Evolutionary conservation across 2,888 invertebrate species (phyloP).

Genomic region (Agrochola macilenta): DNA sequence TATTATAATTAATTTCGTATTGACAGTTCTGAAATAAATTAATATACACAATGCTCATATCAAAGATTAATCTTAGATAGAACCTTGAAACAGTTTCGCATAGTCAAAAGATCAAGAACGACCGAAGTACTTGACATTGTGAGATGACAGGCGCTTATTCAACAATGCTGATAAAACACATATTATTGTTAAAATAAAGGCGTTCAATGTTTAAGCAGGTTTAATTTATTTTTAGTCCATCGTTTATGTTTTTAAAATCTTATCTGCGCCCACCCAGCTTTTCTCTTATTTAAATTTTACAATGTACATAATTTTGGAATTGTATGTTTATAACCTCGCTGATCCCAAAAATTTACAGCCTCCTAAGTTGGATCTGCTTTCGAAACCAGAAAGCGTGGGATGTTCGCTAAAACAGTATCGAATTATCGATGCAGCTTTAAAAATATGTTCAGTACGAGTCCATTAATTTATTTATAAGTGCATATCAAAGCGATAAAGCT

Average conservation of each 20-base stretch:
- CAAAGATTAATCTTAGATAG: slow-evolving; percentile 44
- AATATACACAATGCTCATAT: slow-evolving; percentile 10
- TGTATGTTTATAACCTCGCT: slow-evolving; percentile 33
- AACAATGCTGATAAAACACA: slow-evolving; percentile 45
- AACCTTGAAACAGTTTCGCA: slow-evolving; percentile 73
- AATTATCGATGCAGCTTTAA: slow-evolving; percentile 22
- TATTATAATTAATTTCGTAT: slow-evolving; percentile 30
- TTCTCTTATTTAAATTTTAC: slow-evolving; percentile 45
- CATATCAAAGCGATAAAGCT: slow-evolving; percentile 42
- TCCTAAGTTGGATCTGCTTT: slow-evolving; percentile 44
- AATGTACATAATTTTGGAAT: slow-evolving; percentile 32
- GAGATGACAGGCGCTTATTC: slow-evolving; percentile 23
- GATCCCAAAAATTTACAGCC: slow-evolving; percentile 38
- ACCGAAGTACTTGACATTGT: slow-evolving; percentile 59
- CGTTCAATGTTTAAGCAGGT: neutral
- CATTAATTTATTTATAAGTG: slow-evolving; percentile 33
- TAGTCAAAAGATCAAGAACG: slow-evolving; percentile 74
- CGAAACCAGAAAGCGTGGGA: slow-evolving; percentile 58
- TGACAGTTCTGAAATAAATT: slow-evolving; percentile 39
- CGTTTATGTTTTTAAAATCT: slow-evolving; percentile 6
- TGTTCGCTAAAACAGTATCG: slow-evolving; percentile 46
- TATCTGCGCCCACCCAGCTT: slow-evolving; percentile 19
- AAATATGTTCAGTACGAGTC: slow-evolving; percentile 19
- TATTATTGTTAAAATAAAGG: neutral
- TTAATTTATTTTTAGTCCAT: slow-evolving; percentile 18